Conservation (phyloP, 1,140 invertebrate genomes). For the Meloidogyne floridensis region DNA sequence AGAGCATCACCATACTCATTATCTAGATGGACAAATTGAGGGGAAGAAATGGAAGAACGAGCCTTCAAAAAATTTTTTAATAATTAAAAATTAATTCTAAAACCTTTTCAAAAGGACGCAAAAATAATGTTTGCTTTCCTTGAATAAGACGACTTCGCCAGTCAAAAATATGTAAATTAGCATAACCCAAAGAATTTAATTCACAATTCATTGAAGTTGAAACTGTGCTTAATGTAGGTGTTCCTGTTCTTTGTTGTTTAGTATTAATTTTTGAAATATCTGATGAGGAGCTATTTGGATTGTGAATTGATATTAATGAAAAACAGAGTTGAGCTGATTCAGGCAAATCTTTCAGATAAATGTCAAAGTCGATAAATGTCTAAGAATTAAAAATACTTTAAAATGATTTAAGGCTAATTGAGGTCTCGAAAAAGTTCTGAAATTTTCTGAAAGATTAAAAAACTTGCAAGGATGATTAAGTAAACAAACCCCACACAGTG, state of each 20-base stretch:
- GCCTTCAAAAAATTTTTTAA: slow-evolving; percentile 3
- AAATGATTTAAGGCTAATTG: not conserved
- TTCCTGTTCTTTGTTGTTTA: slow-evolving; percentile 14
- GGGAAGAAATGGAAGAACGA: not conserved
- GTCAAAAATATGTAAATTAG: slow-evolving; percentile 87
- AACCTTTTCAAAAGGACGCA: slow-evolving; percentile 66
- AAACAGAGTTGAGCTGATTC: slow-evolving; percentile 56
- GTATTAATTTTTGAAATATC: slow-evolving; percentile 7
- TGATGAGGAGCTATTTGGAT: slow-evolving; percentile 5
- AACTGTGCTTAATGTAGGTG: not conserved
- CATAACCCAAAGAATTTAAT: slow-evolving; percentile 12
- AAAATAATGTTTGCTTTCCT: slow-evolving; percentile 82
- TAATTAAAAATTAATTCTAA: not conserved
- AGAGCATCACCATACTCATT: slow-evolving; percentile 1
- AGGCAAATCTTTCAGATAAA: slow-evolving; percentile 63
- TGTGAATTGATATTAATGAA: slow-evolving; percentile 43
- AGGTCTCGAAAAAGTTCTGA: too few relatives aligned
- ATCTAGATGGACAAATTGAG: slow-evolving; percentile 15
- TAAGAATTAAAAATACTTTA: slow-evolving; percentile 10
- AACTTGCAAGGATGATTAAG: not conserved
- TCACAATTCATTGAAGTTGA: slow-evolving; percentile 15
- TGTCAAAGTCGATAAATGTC: slow-evolving; percentile 46
- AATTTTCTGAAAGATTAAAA: not conserved
- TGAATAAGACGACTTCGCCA: slow-evolving; percentile 83
- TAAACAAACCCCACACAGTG: not conserved